These are phyloP conservation scores for Adelosebastes latens DNA, from an alignment of 2,797 vertebrate genomes.

Conservation along the genomic window DNA sequence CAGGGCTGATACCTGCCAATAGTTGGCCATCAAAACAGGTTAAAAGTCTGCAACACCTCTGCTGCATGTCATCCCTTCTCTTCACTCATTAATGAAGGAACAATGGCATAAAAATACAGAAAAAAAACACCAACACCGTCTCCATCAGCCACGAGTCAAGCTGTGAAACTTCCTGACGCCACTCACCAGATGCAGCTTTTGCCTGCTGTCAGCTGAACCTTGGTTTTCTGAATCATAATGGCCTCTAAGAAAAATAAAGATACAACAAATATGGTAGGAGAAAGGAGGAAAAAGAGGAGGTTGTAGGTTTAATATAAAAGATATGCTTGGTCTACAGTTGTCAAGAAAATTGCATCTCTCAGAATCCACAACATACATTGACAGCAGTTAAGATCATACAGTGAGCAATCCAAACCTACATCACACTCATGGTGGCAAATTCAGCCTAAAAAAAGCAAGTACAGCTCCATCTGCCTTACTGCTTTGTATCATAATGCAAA, in stretches of 20 bases:
- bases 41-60: background rate
- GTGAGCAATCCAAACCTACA: background rate
- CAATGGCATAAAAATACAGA: background rate
- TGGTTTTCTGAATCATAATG: conserved; percentile 54
- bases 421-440: background rate
- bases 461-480: background rate
- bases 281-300: background rate
- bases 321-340: background rate
- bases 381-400: background rate
- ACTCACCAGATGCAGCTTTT: conserved; percentile 78
- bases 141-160: background rate
- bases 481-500: background rate
- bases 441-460: background rate
- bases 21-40: background rate
- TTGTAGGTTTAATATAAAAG: background rate
- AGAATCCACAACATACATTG: background rate
- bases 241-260: conserved; percentile 46
- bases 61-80: background rate
- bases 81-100: background rate
- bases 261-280: background rate
- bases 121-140: background rate
- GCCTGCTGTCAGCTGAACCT: conserved; percentile 53
- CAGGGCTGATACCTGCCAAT: background rate
- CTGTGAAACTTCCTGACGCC: background rate
- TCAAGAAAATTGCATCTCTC: background rate